Conservation (phyloP, 2,797 vertebrate species). For the Lepus townsendii region DNA sequence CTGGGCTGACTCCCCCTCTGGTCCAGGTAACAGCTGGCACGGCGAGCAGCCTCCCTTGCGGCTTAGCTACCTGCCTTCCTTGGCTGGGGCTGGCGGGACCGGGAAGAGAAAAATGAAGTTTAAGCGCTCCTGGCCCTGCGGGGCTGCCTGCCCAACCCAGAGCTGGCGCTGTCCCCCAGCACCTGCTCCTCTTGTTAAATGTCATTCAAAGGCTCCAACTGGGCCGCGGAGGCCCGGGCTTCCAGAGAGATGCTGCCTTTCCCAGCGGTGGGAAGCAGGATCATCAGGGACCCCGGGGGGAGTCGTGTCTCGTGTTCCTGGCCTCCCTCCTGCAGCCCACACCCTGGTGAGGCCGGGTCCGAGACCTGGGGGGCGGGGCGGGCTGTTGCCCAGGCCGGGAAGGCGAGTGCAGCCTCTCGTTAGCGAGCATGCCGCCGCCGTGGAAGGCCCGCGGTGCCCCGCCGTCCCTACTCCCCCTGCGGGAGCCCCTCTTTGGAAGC, state of each 20-base stretch:
- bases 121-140: not conserved
- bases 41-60: not conserved
- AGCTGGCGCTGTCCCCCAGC: not conserved
- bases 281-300: not conserved
- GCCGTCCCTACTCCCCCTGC: constrained; percentile 30
- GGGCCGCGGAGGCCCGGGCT: not conserved
- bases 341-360: not conserved
- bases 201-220: constrained; percentile 63
- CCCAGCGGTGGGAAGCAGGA: not conserved
- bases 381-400: not conserved
- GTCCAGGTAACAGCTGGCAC: not conserved
- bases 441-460: not conserved
- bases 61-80: not conserved
- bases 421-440: not conserved
- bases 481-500: constrained; percentile 68
- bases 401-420: not conserved
- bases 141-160: not conserved
- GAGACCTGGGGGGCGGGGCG: not conserved
- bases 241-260: constrained; percentile 22
- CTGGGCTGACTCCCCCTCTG: not conserved
- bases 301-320: not conserved
- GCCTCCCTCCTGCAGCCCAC: not conserved
- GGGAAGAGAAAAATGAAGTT: not conserved
- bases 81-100: not conserved
- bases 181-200: constrained; percentile 41